Percentiles rank a stretch among this genome's conserved stretches.
Conservation (phyloP, 2,888 invertebrate genomes). For the Andrena haemorrhoa region DNA sequence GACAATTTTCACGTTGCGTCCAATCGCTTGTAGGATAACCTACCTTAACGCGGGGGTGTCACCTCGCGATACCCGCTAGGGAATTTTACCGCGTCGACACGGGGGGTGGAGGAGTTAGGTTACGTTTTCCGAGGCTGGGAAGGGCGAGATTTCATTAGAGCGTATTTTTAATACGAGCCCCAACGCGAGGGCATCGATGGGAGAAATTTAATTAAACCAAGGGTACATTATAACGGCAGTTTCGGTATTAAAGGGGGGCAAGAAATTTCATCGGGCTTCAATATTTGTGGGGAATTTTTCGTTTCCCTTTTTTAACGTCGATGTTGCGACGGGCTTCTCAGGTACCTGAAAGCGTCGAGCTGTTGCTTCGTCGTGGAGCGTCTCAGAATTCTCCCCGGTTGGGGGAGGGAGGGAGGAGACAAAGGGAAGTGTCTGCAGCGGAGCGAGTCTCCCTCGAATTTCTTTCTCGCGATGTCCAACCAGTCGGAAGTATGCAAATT, state of each 20-base stretch:
- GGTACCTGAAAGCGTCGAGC: background rate
- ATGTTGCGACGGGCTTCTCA: background rate
- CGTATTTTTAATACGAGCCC: constrained; percentile 23
- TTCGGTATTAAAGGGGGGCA: background rate
- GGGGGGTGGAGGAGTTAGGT: too few relatives aligned
- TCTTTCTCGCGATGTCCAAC: background rate
- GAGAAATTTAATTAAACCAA: constrained; percentile 41
- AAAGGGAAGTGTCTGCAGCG: background rate
- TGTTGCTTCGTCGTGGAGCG: background rate
- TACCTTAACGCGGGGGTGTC: background rate
- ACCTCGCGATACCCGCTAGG: too few relatives aligned
- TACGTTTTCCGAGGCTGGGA: background rate
- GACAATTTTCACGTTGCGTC: too few relatives aligned
- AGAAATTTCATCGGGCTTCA: constrained; percentile 22
- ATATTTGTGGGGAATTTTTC: background rate
- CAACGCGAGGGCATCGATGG: constrained; percentile 15
- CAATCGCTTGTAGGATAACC: too few relatives aligned
- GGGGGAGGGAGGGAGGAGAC: background rate
- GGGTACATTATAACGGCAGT: background rate
- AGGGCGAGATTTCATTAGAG: constrained; percentile 5
- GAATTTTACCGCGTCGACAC: background rate
- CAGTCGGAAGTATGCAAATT: constrained; percentile 19
- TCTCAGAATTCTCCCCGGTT: background rate
- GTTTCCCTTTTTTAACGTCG: background rate
- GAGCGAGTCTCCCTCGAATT: background rate